Percentiles rank a stretch among this genome's conserved stretches.
phyloP scores from a whole-genome alignment of 1,140 invertebrate species.

The Holcopasites calliopsidis region DNA sequence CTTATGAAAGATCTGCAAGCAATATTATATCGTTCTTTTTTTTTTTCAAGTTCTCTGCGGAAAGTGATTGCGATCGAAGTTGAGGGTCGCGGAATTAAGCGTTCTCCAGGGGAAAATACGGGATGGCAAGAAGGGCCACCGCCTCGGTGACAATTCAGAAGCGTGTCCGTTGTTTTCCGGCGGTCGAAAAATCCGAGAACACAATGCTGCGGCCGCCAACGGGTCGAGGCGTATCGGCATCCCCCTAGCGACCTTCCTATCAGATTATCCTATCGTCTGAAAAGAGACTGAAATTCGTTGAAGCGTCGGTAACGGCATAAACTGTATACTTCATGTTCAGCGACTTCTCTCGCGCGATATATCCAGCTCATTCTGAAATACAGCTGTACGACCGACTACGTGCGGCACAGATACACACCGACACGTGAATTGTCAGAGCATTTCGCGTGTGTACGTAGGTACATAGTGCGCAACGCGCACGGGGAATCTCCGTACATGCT shows the following conservation, averaged over 20 bases:
- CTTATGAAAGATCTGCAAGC: background rate
- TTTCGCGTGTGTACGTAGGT: constrained; percentile 25
- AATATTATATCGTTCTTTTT: too few species aligned
- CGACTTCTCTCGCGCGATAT: constrained; percentile 66
- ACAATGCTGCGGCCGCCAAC: background rate
- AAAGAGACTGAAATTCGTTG: constrained; percentile 66
- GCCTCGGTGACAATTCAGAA: background rate
- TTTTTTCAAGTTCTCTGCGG: too few species aligned
- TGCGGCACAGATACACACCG: background rate
- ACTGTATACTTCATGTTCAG: constrained; percentile 68
- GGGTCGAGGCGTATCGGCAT: background rate
- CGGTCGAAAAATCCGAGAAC: constrained; percentile 25
- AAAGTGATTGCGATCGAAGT: too few species aligned
- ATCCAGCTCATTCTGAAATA: constrained; percentile 70
- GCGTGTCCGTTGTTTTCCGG: background rate
- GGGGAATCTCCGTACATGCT: too few species aligned
- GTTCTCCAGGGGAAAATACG: background rate
- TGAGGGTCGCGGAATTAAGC: constrained; percentile 2
- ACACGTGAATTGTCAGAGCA: too few species aligned
- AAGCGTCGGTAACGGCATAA: constrained; percentile 71
- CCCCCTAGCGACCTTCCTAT: constrained; percentile 31
- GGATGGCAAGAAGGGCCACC: background rate
- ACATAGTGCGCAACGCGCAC: too few species aligned
- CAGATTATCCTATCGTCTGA: constrained; percentile 45
- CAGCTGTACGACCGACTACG: constrained; percentile 50